phyloP scores from a whole-genome alignment of 2,888 invertebrate species.

The Pyrocoelia pectoralis region DNA sequence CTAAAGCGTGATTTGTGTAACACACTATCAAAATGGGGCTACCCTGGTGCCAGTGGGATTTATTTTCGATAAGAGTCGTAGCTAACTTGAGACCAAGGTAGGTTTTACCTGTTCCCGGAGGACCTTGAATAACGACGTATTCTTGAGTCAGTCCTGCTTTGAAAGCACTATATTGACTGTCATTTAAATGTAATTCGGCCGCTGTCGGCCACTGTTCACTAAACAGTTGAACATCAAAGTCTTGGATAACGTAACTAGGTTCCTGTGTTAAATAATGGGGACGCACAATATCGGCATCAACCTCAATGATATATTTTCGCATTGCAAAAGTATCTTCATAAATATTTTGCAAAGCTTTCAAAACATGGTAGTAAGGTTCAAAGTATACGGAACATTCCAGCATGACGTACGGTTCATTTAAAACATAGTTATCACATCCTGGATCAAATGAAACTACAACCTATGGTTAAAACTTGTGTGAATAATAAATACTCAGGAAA shows the following conservation, averaged over 20 bases:
- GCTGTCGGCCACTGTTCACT: slow-evolving; percentile 62
- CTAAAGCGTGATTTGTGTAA: slow-evolving; percentile 87
- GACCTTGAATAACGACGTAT: slow-evolving; percentile 84
- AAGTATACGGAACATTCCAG: slow-evolving; percentile 82
- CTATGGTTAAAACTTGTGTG: slow-evolving; percentile 4
- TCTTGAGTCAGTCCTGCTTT: slow-evolving; percentile 73
- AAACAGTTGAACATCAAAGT: not conserved
- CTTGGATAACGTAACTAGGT: slow-evolving; percentile 10
- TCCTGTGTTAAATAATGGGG: slow-evolving; percentile 57
- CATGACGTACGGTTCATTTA: slow-evolving; percentile 64
- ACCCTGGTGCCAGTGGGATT: slow-evolving; percentile 55
- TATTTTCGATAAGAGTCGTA: slow-evolving; percentile 70
- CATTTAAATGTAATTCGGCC: slow-evolving; percentile 65
- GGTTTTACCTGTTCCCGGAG: slow-evolving; percentile 90
- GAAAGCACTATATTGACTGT: slow-evolving; percentile 73
- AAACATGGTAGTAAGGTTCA: slow-evolving; percentile 80
- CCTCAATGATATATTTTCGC: slow-evolving; percentile 71
- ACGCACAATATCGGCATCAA: slow-evolving; percentile 48
- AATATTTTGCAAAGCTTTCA: slow-evolving; percentile 71
- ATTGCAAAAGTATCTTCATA: slow-evolving; percentile 69
- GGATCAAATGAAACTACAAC: slow-evolving; percentile 24
- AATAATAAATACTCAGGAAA: not conserved
- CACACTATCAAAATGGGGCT: slow-evolving; percentile 79
- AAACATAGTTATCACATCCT: slow-evolving; percentile 44
- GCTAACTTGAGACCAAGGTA: slow-evolving; percentile 80